Base-by-base conservation (phyloP, 1,140 invertebrate genomes). In the Arctopsyche grandis region DNA sequence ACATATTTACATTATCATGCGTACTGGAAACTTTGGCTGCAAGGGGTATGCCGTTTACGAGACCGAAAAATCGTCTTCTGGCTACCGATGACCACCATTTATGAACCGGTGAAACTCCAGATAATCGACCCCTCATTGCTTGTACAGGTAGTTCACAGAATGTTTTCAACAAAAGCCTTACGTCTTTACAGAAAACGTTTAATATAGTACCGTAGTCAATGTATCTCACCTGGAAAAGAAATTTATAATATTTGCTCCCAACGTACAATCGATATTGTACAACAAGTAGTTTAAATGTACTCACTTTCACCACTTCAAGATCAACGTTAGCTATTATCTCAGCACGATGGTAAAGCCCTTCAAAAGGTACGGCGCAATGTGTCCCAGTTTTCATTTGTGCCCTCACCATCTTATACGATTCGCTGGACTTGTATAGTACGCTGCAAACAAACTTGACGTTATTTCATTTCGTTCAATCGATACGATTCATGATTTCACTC, bases 191-290 rank as follows among this genome's bases (percentile, higher is more conserved):
- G 0, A n/a, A n/a, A 0, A 82, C 76, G 10, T 69, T 22, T 9
- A 9, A 5, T 7, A 80, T 66, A 0, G 81, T 82, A 7, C 79
- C 81, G 22, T 76, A 82, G 24, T 82, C 81, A 5, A 80, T 21
- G 52, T 78, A 79, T 1, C 44, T 12, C 5, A 82, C 74, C 81
- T 82, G 71, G 1, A 63, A 63, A 46, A 21, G 48, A 69, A 66
- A 24, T 3, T 52, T 26, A 52, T 73, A n/a, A 26, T 70, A 71
- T 46, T n/a, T n/a, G n/a, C n/a, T n/a, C n/a, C n/a, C n/a, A n/a
- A n/a, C n/a, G n/a, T n/a, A n/a, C n/a, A n/a, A n/a, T n/a, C n/a
- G n/a, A n/a, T n/a, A n/a, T n/a, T n/a, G n/a, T n/a, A n/a, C n/a
- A n/a, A n/a, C n/a, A 77, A 66, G 12, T 26, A 4, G 60, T 26